Evolutionary conservation across 92 coral and sea anemone species (phyloP).

Genomic region (Nematostella vectensis): DNA sequence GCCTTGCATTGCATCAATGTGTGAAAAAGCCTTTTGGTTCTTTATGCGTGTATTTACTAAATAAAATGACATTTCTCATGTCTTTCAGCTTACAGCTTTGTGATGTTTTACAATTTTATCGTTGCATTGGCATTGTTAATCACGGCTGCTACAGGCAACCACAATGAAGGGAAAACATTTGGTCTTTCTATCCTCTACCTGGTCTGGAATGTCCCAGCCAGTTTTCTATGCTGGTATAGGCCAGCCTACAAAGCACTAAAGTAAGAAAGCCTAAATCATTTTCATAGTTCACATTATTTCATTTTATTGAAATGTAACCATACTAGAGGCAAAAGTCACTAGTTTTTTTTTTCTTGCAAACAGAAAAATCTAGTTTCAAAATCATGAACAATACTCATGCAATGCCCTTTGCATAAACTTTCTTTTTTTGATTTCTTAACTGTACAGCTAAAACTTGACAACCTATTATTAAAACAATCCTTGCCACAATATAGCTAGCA

Average conservation of each 20-base stretch:
- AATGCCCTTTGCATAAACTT: no score
- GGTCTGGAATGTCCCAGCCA: constrained; percentile 63
- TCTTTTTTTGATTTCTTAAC: no score
- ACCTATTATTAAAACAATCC: no score
- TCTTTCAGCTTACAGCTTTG: constrained; percentile 73
- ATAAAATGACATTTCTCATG: no score
- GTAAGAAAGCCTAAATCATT: constrained; percentile 31
- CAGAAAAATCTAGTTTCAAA: background rate
- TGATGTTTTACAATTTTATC: constrained; percentile 71
- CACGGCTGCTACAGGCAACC: constrained; percentile 8
- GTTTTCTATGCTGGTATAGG: constrained; percentile 88
- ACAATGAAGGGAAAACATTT: constrained; percentile 53
- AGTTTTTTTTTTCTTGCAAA: background rate
- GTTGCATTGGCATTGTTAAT: constrained; percentile 72
- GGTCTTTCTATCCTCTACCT: constrained; percentile 65
- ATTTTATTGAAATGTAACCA: background rate
- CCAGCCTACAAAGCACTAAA: constrained; percentile 92
- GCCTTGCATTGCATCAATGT: no score
- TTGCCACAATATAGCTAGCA: no score
- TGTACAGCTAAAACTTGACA: no score
- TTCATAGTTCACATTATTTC: constrained; percentile 9
- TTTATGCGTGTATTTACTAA: background rate
- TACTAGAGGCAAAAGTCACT: background rate
- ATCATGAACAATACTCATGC: no score
- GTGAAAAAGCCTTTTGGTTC: no score